phyloP scores from a whole-genome alignment of 92 coral and sea anemone species.

The Siderastrea radians region DNA sequence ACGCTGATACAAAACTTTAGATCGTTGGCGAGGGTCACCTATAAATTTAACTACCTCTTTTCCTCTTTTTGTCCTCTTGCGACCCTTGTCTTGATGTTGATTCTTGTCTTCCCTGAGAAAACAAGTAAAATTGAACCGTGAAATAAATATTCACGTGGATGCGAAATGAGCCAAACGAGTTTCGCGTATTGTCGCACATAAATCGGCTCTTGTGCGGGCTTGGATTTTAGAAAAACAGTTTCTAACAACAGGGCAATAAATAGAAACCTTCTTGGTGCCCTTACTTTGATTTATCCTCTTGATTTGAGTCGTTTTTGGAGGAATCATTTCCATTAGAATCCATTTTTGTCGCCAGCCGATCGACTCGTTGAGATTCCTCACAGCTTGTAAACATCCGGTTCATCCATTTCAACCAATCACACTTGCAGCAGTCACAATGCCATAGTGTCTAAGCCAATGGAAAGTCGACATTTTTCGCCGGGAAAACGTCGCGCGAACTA shows the following conservation, averaged over 20 bases:
- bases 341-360: too few relatives aligned
- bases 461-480: background rate
- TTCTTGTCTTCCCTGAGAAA: background rate
- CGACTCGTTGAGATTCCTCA: background rate
- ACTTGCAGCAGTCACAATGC: background rate
- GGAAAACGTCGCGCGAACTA: background rate
- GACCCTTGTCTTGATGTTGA: background rate
- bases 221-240: background rate
- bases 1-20: background rate
- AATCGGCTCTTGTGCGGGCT: too few relatives aligned
- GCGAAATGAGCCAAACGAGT: too few relatives aligned
- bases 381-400: conserved; percentile 4
- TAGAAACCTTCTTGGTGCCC: background rate
- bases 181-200: too few relatives aligned
- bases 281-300: background rate
- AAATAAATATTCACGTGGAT: too few relatives aligned
- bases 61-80: background rate
- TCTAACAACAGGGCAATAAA: too few relatives aligned
- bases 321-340: too few relatives aligned
- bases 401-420: background rate
- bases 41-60: background rate
- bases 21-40: background rate
- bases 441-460: background rate
- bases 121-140: background rate
- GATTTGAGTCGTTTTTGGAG: background rate